Evolutionary conservation across 2,113 vertebrate species (phyloP), one percentile per base, ranked within the genome.

Genomic region (Ornithorhynchus anatinus): DNA sequence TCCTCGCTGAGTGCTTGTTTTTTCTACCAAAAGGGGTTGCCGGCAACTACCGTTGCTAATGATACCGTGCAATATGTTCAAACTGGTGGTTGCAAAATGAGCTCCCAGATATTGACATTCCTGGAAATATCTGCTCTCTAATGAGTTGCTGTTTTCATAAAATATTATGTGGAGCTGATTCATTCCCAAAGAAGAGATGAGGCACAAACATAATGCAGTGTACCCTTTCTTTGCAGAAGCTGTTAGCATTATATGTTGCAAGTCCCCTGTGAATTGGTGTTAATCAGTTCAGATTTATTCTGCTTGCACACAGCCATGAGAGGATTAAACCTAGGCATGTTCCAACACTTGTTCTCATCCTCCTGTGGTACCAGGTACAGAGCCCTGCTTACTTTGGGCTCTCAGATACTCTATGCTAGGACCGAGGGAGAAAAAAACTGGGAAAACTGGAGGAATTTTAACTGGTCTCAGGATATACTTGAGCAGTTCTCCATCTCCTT

Each of bases 281-380:
- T 74, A 64, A 69, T 45, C 53, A 72, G 47, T 57, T 52, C 39
- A 57, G 33, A 77, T 63, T 79, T 67, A 52, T 53, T 67, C 32
- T 77, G 35, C 32, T 81, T 75, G 22, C 32, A 58, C 25, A 51
- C 52, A 70, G 40, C 63, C 77, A 62, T 70, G 59, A 75, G 77
- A 75, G 37, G 72, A 75, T 65, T 84, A 43, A 84, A 84, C 80
- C 72, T 75, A 78, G 72, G 52, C 44, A 31, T 42, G 56, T 61
- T 54, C 33, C 37, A 75, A 58, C 27, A 57, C 44, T 38, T 20
- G 12, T 25, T 10, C 47, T 35, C 31, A 62, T 53, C 45, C 58
- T n/a, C n/a, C n/a, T n/a, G n/a, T n/a, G n/a, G n/a, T n/a, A n/a
- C n/a, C n/a, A n/a, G n/a, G n/a, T n/a, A n/a, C n/a, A 63, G 38